phyloP scores from a whole-genome alignment of 2,113 vertebrate species.

The Heloderma charlesbogerti region DNA sequence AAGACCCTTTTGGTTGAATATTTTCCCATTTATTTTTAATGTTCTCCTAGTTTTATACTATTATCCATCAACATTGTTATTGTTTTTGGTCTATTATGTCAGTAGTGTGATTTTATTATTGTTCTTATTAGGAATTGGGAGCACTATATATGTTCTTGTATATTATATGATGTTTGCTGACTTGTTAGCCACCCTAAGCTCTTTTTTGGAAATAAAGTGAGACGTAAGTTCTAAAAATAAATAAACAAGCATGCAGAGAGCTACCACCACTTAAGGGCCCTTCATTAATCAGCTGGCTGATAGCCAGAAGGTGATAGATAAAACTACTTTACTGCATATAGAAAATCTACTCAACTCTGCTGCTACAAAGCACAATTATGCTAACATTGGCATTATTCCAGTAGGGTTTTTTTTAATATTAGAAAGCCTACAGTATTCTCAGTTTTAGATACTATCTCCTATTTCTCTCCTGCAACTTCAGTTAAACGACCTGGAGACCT shows the following conservation, averaged over 20 bases:
- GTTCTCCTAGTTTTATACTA: neutral
- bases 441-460: neutral
- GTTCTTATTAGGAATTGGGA: neutral
- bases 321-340: neutral
- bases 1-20: neutral
- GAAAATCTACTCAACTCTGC: neutral
- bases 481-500: slow-evolving; percentile 16
- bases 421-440: neutral
- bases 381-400: neutral
- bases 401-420: neutral
- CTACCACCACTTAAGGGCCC: neutral
- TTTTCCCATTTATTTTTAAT: neutral
- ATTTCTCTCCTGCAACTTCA: neutral
- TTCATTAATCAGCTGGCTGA: neutral
- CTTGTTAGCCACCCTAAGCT: neutral
- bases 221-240: neutral
- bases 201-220: neutral
- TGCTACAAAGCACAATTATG: neutral
- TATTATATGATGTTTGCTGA: neutral
- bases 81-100: neutral
- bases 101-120: neutral
- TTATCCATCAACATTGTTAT: neutral
- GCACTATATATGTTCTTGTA: neutral
- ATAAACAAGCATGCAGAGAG: neutral
- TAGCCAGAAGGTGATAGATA: neutral